Evolutionary conservation across 1,140 invertebrate species (phyloP), one percentile per base, ranked within the genome.

Genomic region (Holotrichia oblita): DNA sequence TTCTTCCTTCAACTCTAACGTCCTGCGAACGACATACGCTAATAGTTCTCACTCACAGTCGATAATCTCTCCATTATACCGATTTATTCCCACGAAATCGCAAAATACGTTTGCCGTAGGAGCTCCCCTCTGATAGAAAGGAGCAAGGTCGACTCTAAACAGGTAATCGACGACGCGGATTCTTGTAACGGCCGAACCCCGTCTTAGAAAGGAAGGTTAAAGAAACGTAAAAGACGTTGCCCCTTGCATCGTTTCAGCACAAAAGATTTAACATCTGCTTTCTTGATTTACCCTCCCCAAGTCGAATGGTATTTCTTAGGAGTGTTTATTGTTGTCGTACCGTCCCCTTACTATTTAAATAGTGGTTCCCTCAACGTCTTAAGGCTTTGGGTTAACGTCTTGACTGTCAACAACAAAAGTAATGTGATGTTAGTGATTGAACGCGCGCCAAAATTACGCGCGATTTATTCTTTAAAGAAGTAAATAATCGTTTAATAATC

Each of bases 201-300:
- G 61, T 34, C 61, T 34, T 34, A 69, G 22, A 22, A 34, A 69
- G 24, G 12, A 74, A 41, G 73, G 40, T 22, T 17, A 69, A 69
- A 69, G 61, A 69, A 79, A 81, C 76, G 80, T 76, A 81, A 81
- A 82, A 83, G 82, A 83, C 83, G 83, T 83, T 83, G 81, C 27
- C 73, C 48, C 48, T 55, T 61, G 48, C 61, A 12, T 14, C 61
- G 61, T 24, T 48, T 34, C 61, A 10, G 55, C 44, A 80, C 81
- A 82, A 83, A 82, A 81, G 79, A 78, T 79, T 78, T 78, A 79
- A 80, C 83, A 83, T 82, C 83, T 83, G 83, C 82, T 78, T 83
- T 83, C 55, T 83, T 83, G 83, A 83, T 83, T 82, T 81, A 80
- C 82, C 82, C 83, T 82, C 82, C 83, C 82, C 79, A 83, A 82